Percentiles rank a stretch among this genome's conserved stretches.
Conservation (phyloP, 2,888 invertebrate genomes). For the Acanthosepion pharaonis region DNA sequence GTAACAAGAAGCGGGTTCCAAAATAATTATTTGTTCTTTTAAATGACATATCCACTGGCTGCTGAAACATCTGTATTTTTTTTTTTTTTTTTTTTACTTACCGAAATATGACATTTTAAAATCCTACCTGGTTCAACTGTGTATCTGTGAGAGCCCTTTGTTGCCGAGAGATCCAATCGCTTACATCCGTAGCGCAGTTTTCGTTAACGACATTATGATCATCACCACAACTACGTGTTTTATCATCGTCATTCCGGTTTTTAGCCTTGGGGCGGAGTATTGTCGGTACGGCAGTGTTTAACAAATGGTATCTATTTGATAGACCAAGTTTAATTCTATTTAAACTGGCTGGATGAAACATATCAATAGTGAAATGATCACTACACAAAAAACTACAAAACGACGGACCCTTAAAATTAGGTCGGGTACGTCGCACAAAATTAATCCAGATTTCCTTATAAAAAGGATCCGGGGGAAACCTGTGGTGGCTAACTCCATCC, state of each 20-base stretch:
- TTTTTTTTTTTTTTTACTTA: too few relatives aligned
- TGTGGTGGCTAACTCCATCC: constrained; percentile 15
- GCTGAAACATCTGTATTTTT: too few relatives aligned
- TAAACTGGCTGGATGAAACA: constrained; percentile 6
- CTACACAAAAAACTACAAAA: constrained; percentile 23
- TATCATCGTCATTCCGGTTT: not conserved
- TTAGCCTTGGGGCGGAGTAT: not conserved
- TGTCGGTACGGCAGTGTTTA: not conserved
- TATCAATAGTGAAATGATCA: not conserved
- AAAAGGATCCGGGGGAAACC: not conserved
- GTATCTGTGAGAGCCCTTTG: not conserved
- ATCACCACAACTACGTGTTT: not conserved
- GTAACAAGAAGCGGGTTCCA: too few relatives aligned
- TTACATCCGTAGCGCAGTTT: not conserved
- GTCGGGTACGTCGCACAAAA: not conserved
- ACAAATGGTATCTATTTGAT: not conserved
- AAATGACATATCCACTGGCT: too few relatives aligned
- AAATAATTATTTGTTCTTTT: too few relatives aligned
- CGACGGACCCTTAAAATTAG: not conserved
- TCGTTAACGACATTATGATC: not conserved
- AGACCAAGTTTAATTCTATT: constrained; percentile 23
- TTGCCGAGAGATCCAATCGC: not conserved
- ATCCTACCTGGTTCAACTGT: not conserved
- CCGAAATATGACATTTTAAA: not conserved
- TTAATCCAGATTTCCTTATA: constrained; percentile 22